phyloP scores from a whole-genome alignment of 2,888 invertebrate genomes.

The Protophormia terraenovae region DNA sequence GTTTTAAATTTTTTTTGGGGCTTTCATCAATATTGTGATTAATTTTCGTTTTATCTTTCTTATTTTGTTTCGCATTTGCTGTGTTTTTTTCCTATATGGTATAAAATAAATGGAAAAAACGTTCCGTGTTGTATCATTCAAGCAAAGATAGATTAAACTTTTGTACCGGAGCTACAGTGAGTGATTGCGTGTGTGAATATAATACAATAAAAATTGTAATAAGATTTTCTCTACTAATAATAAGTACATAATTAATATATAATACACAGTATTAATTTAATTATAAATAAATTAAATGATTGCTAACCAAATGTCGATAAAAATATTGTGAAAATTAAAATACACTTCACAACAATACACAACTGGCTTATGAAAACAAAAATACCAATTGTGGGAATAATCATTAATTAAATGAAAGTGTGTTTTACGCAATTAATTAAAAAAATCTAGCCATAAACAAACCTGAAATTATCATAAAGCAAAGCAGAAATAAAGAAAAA shows the following conservation, averaged over 20 bases:
- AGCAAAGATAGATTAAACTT: conserved; percentile 38
- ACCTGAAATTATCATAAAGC: background rate
- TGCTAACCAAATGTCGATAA: conserved; percentile 1
- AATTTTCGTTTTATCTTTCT: conserved; percentile 18
- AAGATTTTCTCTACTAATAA: too few species aligned
- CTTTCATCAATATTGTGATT: conserved; percentile 45
- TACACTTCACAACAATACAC: background rate
- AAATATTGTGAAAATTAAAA: background rate
- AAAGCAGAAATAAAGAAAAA: background rate
- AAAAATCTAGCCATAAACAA: background rate
- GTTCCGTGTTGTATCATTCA: conserved; percentile 45
- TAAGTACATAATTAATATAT: too few species aligned
- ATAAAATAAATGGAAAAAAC: conserved; percentile 38
- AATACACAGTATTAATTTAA: background rate
- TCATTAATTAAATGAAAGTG: conserved; percentile 32
- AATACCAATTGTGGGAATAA: background rate
- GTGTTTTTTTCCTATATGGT: conserved; percentile 1
- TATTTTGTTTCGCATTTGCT: conserved; percentile 22
- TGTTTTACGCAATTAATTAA: conserved; percentile 1
- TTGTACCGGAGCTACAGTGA: conserved; percentile 6
- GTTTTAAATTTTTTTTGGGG: conserved; percentile 7
- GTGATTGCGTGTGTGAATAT: conserved; percentile 15
- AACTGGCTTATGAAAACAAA: background rate
- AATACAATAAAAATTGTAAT: background rate
- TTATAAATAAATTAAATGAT: conserved; percentile 10